Base-by-base conservation (phyloP, 2,113 vertebrate species). In the Myrmophylax atrothorax region DNA sequence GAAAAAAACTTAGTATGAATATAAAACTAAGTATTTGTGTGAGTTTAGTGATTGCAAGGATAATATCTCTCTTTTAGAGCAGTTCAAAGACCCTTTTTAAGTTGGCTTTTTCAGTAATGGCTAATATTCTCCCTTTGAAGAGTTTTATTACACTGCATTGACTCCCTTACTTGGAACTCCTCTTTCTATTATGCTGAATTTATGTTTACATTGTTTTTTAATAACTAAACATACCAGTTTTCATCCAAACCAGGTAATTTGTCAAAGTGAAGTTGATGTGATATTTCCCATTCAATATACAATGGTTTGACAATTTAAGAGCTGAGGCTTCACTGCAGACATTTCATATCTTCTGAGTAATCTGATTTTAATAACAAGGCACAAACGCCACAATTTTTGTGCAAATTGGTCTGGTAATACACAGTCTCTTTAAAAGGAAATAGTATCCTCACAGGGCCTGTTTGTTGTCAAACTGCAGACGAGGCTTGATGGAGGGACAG, bases 401-500 rank as follows among this genome's bases (percentile, higher is more conserved):
- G 91, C 38, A 63, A 90, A 83, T n/a, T 42, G 58, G 62, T 82
- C 72, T 77, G 37, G 47, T 67, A 80, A 89, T 78, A 38, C n/a
- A 7, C 38, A 62, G 35, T 52, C 42, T 80, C 75, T 95, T 84
- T 69, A 28, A 52, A 88, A 95, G 52, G 82, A 59, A 86, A 46
- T 52, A 37, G 56, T 33, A n/a, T 92, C 91, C 56, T 92, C 12
- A 1, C 19, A 59, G 49, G 74, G 67, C 31, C 42, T 63, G 38
- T 95, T 96, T 95, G 79, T 90, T 86, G 79, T 94, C 85, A 78
- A 67, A 93, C 90, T 80, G n/a, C 12, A 90, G 87, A 55, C 84
- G 52, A 74, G 68, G 60, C 33, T 88, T 74, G 93, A 70, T 93
- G 63, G 88, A 80, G 64, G 82, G 72, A 26, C 28, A 28, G 76